These are phyloP conservation scores for Catalaphyllia jardinei DNA, from an alignment of 64 coral and sea anemone species.

Conservation along the genomic window DNA sequence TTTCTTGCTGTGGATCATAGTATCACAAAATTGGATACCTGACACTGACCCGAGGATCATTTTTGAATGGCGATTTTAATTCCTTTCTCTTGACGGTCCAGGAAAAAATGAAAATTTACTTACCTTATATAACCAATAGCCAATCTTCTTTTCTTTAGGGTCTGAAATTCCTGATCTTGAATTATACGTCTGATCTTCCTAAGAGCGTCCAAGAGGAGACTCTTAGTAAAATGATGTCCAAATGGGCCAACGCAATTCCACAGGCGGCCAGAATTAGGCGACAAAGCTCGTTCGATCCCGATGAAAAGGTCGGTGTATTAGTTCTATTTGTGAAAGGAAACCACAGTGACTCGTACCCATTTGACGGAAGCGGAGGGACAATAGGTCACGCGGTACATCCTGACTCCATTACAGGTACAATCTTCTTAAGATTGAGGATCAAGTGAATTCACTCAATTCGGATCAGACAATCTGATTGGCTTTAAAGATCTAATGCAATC, in stretches of 20 bases:
- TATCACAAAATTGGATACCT: no score
- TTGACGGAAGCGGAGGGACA: slow-evolving; percentile 45
- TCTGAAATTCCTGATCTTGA: slow-evolving; percentile 7
- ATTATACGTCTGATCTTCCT: slow-evolving; percentile 1
- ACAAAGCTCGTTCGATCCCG: neutral
- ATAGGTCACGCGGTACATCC: slow-evolving; percentile 58
- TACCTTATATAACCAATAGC: no score
- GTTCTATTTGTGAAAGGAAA: slow-evolving; percentile 3
- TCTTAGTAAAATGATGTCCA: neutral
- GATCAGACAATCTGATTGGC: no score
- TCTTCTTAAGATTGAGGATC: no score
- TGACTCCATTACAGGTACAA: slow-evolving; percentile 23
- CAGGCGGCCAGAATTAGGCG: neutral
- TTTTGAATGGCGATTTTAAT: no score
- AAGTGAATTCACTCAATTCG: no score
- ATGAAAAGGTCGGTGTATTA: slow-evolving; percentile 47
- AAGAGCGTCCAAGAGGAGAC: neutral
- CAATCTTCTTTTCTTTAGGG: neutral
- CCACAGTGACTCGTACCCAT: slow-evolving; percentile 43
- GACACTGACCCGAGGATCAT: no score
- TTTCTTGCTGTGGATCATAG: no score
- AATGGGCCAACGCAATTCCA: slow-evolving; percentile 27
- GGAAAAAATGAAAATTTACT: no score
- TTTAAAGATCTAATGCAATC: no score
- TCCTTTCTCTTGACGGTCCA: no score